These are phyloP conservation scores for Galagoides demidoff DNA, from an alignment of 2,797 vertebrate species.

Conservation along the genomic window DNA sequence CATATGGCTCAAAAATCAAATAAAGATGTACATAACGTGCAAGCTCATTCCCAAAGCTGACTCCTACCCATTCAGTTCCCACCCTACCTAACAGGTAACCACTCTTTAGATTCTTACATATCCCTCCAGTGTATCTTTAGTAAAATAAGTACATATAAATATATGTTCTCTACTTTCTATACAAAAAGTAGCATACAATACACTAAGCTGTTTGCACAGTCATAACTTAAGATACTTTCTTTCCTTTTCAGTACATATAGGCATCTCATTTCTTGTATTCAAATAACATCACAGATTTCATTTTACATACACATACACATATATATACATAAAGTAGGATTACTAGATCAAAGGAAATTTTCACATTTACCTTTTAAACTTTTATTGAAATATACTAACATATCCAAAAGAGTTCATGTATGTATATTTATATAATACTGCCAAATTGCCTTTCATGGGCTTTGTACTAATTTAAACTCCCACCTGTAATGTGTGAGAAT, in stretches of 20 bases:
- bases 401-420: conserved; percentile 32
- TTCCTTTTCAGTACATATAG: background rate
- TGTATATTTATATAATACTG: conserved; percentile 47
- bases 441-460: conserved; percentile 32
- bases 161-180: background rate
- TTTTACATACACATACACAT: background rate
- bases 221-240: conserved; percentile 28
- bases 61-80: conserved; percentile 24
- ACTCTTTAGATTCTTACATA: conserved; percentile 12
- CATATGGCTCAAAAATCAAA: conserved; percentile 34
- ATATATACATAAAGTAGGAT: background rate
- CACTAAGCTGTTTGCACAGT: conserved; percentile 4
- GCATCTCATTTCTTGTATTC: conserved; percentile 46
- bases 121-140: conserved; percentile 9
- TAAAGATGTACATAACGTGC: background rate
- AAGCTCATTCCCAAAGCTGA: background rate
- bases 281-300: conserved; percentile 40
- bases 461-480: conserved; percentile 59
- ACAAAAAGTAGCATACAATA: background rate
- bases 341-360: conserved; percentile 46
- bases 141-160: conserved; percentile 8
- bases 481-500: conserved; percentile 16
- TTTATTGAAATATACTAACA: conserved; percentile 50
- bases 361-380: conserved; percentile 23
- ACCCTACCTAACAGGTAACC: background rate